These are phyloP conservation scores for Panorpa germanica DNA, from an alignment of 2,888 invertebrate species.

Conservation along the genomic window DNA sequence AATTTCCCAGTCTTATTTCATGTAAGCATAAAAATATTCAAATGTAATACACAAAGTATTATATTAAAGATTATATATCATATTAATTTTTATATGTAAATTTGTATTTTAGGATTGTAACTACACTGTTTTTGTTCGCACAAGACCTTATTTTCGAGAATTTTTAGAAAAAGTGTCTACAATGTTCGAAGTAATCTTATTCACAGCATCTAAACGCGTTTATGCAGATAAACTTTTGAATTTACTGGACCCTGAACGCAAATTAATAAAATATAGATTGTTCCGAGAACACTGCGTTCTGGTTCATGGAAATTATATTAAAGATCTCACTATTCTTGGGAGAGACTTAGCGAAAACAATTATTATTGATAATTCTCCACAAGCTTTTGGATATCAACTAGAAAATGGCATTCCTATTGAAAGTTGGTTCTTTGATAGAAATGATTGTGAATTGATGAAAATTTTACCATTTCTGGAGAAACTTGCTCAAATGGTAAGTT, in stretches of 20 bases:
- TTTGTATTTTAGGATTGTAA: constrained; percentile 64
- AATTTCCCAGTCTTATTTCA: constrained; percentile 84
- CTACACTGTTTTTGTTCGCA: constrained; percentile 72
- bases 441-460: constrained; percentile 77
- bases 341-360: constrained; percentile 77
- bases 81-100: constrained; percentile 3
- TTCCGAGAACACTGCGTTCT: constrained; percentile 92
- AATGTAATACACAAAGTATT: background rate
- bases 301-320: constrained; percentile 91
- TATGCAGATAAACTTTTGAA: constrained; percentile 89
- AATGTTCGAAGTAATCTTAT: constrained; percentile 80
- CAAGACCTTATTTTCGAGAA: constrained; percentile 78
- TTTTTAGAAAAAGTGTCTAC: constrained; percentile 79
- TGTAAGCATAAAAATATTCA: constrained; percentile 18
- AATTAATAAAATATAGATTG: constrained; percentile 66
- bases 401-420: constrained; percentile 95
- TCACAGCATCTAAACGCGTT: constrained; percentile 89
- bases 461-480: constrained; percentile 81
- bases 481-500: constrained; percentile 55
- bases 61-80: background rate
- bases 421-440: constrained; percentile 88
- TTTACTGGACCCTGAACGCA: constrained; percentile 71
- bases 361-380: constrained; percentile 76
- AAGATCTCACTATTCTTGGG: constrained; percentile 83
- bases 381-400: constrained; percentile 79